These are phyloP conservation scores for Limenitis camilla DNA, from an alignment of 2,888 invertebrate genomes.

Conservation along the genomic window DNA sequence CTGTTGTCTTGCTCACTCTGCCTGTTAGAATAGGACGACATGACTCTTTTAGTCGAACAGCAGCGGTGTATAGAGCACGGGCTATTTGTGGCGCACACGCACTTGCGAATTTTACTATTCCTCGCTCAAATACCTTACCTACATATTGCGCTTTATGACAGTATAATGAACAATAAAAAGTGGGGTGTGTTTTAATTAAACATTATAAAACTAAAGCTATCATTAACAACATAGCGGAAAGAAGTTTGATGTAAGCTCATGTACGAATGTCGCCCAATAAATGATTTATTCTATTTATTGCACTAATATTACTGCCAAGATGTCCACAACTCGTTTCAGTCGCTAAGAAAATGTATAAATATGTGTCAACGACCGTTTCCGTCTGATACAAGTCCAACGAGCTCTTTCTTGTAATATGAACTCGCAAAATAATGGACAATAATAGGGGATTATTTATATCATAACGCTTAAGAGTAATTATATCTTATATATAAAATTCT, in stretches of 20 bases:
- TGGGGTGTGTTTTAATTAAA: too few relatives aligned
- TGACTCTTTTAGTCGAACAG: conserved; percentile 18
- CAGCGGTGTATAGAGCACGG: conserved; percentile 25
- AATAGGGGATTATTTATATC: too few relatives aligned
- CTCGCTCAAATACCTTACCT: conserved; percentile 18
- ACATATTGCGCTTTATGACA: conserved; percentile 14
- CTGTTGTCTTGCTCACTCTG: conserved; percentile 25
- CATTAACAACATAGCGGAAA: too few relatives aligned
- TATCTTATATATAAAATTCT: too few relatives aligned
- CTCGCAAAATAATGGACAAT: conserved; percentile 1
- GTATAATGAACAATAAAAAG: too few relatives aligned
- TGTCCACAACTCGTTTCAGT: conserved; percentile 14
- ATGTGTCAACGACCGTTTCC: conserved; percentile 42
- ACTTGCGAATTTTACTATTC: conserved; percentile 38
- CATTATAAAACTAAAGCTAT: too few relatives aligned
- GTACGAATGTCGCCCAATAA: too few relatives aligned
- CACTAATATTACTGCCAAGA: neutral
- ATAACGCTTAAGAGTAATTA: too few relatives aligned
- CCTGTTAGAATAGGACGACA: conserved; percentile 24
- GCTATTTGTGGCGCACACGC: conserved; percentile 45
- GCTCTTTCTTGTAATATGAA: conserved; percentile 18
- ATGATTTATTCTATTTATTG: neutral
- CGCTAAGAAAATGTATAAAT: conserved; percentile 22
- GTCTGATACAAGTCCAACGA: conserved; percentile 17
- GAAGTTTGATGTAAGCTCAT: too few relatives aligned